Evolutionary conservation across 2,888 invertebrate species (phyloP), one percentile per base, ranked within the genome.

Genomic region (Lucinisca nassula): DNA sequence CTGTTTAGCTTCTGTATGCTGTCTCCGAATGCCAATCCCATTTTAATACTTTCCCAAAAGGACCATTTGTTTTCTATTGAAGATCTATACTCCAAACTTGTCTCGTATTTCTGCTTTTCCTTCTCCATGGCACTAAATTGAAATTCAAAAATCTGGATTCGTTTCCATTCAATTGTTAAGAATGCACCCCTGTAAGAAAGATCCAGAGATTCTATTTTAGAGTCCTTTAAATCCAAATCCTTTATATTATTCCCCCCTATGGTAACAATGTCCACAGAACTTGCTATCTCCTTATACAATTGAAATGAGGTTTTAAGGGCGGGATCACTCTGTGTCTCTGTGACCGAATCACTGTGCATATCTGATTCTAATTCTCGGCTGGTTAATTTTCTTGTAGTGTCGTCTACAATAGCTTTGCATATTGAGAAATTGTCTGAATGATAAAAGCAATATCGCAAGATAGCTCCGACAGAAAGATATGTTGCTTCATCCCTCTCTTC

Each of bases 131-230:
- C 21, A 67, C 67, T 67, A 21, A 12, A 67, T 21, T 67, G 67
- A 67, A 67, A 67, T 21, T 67, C 67, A 35, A 67, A 67, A 32
- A 67, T 32, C 35, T 67, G 67, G 67, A 67, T 67, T 67, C 67
- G 32, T 67, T 67, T 67, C 67, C 67, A 67, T 67, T 67, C 67
- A 35, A n/a, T 32, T 67, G 21, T 17, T 35, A 35, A 35, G 35
- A 67, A 67, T 67, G 67, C 67, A 67, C 35, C 17, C 17, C 35
- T 35, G 17, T 67, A 67, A 1, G 67, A 67, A 67, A 32, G 17
- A 35, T 67, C 67, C 12, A 67, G 32, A 67, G 12, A 12, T 35
- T 67, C 67, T 35, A 67, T 32, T 67, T 32, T 67, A 67, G 3
- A 1, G 17, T 35, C 35, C 4, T 67, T 35, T 0, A 67, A 67